Percentiles rank a stretch among this genome's conserved stretches.
These are phyloP conservation scores for Halictus quadricinctus DNA, from an alignment of 2,888 invertebrate species.

Conservation along the genomic window DNA sequence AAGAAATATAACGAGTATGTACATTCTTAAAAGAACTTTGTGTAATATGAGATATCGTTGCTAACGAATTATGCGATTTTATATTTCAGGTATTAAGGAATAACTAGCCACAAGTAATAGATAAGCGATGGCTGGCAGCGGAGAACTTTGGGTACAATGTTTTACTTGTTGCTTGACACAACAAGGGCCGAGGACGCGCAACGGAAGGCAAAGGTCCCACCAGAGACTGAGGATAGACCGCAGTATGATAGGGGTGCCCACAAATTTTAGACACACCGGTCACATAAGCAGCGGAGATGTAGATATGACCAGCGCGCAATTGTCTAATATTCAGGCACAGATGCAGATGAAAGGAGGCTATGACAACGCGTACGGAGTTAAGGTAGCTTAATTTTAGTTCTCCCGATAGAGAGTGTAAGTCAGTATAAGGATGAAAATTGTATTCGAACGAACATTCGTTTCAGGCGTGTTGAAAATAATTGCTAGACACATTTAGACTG, in stretches of 20 bases:
- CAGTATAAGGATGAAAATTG: neutral
- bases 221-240: slow-evolving; percentile 92
- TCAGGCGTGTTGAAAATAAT: slow-evolving; percentile 56
- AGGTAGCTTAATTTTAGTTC: slow-evolving; percentile 81
- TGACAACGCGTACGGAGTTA: slow-evolving; percentile 88
- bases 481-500: slow-evolving; percentile 21
- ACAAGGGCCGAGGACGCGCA: slow-evolving; percentile 88
- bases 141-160: slow-evolving; percentile 95
- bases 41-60: neutral
- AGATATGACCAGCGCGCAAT: slow-evolving; percentile 91
- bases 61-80: neutral
- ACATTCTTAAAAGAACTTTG: neutral
- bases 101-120: neutral
- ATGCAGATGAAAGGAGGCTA: slow-evolving; percentile 99
- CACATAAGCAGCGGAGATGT: slow-evolving; percentile 96
- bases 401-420: too few relatives aligned
- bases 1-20: neutral
- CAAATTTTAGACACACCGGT: slow-evolving; percentile 97
- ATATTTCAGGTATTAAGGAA: slow-evolving; percentile 22
- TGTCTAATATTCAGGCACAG: slow-evolving; percentile 94
- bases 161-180: slow-evolving; percentile 95
- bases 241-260: slow-evolving; percentile 97
- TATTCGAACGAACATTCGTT: neutral
- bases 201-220: slow-evolving; percentile 74
- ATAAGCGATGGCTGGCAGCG: slow-evolving; percentile 86